Evolutionary conservation across 2,113 vertebrate species (phyloP).

Genomic region (Corynorhinus townsendii): DNA sequence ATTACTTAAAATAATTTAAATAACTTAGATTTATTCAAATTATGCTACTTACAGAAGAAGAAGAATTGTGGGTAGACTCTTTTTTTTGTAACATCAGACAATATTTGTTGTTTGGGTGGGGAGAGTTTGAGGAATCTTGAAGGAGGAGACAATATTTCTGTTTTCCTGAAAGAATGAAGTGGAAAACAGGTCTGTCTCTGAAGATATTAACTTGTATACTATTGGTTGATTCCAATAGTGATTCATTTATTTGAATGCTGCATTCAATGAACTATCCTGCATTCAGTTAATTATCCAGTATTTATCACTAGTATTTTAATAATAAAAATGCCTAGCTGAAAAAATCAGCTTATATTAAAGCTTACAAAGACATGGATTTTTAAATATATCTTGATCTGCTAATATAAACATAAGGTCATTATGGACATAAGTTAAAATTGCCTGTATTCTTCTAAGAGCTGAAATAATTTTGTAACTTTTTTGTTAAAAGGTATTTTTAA

Average conservation of each 20-base stretch:
- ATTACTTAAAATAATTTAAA: constrained; percentile 17
- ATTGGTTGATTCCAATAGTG: neutral
- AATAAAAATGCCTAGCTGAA: neutral
- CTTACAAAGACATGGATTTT: neutral
- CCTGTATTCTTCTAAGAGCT: neutral
- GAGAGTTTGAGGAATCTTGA: neutral
- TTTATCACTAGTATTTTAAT: neutral
- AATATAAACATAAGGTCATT: neutral
- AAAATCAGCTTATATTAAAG: neutral
- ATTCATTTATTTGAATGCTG: neutral
- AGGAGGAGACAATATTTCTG: neutral
- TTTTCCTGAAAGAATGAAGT: constrained; percentile 30
- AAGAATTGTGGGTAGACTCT: neutral
- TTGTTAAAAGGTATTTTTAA: neutral
- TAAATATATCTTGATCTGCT: neutral
- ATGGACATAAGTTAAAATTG: constrained; percentile 1
- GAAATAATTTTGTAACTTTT: constrained; percentile 18
- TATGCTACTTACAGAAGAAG: neutral
- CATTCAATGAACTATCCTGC: neutral
- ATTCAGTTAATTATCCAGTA: neutral
- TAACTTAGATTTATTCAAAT: neutral
- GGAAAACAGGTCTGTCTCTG: neutral
- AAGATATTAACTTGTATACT: neutral
- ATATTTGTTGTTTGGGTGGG: neutral
- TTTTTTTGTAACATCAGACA: neutral